A percentile compares a stretch with the other conserved stretches of the same genome.
These are phyloP conservation scores for Petrocephalus microphthalmus DNA, from an alignment of 2,113 vertebrate genomes.

Conservation along the genomic window DNA sequence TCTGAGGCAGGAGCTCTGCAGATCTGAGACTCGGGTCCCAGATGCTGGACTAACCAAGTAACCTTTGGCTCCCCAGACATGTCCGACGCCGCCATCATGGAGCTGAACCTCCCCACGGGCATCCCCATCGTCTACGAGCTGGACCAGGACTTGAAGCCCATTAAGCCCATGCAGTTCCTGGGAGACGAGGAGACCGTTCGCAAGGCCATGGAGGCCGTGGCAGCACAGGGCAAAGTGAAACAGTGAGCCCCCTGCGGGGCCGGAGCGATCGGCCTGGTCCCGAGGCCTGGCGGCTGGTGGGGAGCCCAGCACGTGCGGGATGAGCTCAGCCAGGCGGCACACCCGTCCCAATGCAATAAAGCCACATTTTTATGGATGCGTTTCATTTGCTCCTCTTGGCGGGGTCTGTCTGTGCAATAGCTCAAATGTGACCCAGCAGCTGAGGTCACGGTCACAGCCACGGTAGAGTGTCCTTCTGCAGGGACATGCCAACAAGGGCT, in stretches of 20 bases:
- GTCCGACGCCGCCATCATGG: slow-evolving; percentile 96
- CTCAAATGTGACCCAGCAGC: background rate
- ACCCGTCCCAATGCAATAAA: background rate
- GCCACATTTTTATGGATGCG: background rate
- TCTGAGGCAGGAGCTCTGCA: background rate
- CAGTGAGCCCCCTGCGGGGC: slow-evolving; percentile 60
- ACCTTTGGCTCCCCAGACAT: slow-evolving; percentile 61
- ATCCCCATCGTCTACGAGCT: slow-evolving; percentile 95
- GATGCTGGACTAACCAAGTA: background rate
- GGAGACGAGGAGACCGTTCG: slow-evolving; percentile 91
- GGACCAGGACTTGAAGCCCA: slow-evolving; percentile 87
- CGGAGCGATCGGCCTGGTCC: slow-evolving; percentile 30
- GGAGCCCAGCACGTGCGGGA: background rate
- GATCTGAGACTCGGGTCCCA: background rate
- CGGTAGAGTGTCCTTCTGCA: background rate
- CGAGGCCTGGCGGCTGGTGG: background rate
- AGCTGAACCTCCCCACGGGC: slow-evolving; percentile 92
- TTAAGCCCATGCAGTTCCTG: slow-evolving; percentile 93
- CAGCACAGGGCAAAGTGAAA: slow-evolving; percentile 94
- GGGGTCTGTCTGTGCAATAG: background rate
- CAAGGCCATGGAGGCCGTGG: slow-evolving; percentile 95
- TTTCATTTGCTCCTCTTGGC: background rate
- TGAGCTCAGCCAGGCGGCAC: background rate
- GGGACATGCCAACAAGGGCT: background rate
- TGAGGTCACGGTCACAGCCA: background rate